Base-by-base conservation (phyloP, 2,888 invertebrate genomes). In the Cepaea hortensis region DNA sequence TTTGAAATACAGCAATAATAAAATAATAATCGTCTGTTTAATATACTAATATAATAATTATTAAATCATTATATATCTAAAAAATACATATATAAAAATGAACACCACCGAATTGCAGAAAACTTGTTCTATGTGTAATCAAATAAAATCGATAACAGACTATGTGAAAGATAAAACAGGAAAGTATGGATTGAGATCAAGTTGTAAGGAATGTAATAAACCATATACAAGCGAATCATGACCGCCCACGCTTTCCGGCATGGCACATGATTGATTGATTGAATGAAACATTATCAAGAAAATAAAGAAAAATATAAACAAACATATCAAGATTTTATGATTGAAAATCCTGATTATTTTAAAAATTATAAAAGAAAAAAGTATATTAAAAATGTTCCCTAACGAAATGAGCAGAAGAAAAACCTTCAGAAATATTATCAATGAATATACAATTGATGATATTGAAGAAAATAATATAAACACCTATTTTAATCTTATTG, bases 401-500 rank as follows among this genome's bases (percentile, higher is more conserved):
- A 50, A 50, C 50, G 50, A 75, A 75, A 75, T 75, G 75, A 75
- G 75, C 48, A 18, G 50, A 20, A 75, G 7, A 75, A 75, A 75
- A 75, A 15, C 73, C 46, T 73, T 68, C 11, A 6, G 11, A 55
- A 55, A 55, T 55, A 55, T 55, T 55, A 55, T 55, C 55, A 55
- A 55, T 55, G 55, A 55, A 55, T 55, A 55, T 55, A 55, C 55
- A 55, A 55, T 55, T 55, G 55, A 55, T 55, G 55, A 55, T 55
- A 55, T 55, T 55, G 1, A 55, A 55, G 55, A 55, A 55, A 55
- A 55, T 55, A 75, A 35, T 75, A 3, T 75, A 75, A 3, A 35
- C 46, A 75, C 11, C 15, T 81, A 81, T 81, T 55, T 81, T 81
- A 81, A 81, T 65, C 61, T 55, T n/a, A 50, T 85, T 70, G 81